Evolutionary conservation across 2,797 vertebrate species (phyloP), one percentile per base, ranked within the genome.

Genomic region (Gobio occitaniae): DNA sequence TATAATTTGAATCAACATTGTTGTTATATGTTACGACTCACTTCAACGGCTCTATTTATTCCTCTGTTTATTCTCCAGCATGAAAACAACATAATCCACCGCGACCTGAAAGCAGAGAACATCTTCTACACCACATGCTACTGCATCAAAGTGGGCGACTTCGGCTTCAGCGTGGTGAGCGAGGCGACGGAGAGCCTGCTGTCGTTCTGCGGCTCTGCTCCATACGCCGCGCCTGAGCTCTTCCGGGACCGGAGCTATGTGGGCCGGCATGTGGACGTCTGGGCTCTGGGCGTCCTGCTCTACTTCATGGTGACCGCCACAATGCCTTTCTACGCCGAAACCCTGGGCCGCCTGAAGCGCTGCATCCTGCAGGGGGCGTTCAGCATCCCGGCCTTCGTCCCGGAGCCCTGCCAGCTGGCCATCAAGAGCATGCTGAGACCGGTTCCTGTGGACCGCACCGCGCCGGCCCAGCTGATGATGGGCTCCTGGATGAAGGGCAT

Each of bases 21-120:
- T 6, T 29, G 29, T 15, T 6, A 63, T 29, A 29, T 65, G 25
- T 11, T 17, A 17, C n/a, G 21, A 50, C 52, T 50, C 8, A 50
- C 5, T 36, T 19, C 32, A n/a, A 69, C 3, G 1, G 32, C 70
- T 50, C 19, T 56, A 3, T 70, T 6, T 63, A 32, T 48, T 63
- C 11, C 38, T 13, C n/a, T 38, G 5, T 54, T 47, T 36, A 32
- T 38, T 61, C 93, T 91, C 72, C 91, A 96, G 96, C 96, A 96
- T 13, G 94, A 96, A 77, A 91, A 79, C 85, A 94, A 95, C 89
- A 94, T 96, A 15, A 56, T 96, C 79, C 96, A 96, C 92, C 91
- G 96, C 84, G 96, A 96, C 90, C 88, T 96, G 2, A 96, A 96
- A 82, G 93, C 96, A 0, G 95, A 96, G 82, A 96, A 96, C 69